Base-by-base conservation (phyloP, 1,140 invertebrate species). In the Rhopalosiphum padi region DNA sequence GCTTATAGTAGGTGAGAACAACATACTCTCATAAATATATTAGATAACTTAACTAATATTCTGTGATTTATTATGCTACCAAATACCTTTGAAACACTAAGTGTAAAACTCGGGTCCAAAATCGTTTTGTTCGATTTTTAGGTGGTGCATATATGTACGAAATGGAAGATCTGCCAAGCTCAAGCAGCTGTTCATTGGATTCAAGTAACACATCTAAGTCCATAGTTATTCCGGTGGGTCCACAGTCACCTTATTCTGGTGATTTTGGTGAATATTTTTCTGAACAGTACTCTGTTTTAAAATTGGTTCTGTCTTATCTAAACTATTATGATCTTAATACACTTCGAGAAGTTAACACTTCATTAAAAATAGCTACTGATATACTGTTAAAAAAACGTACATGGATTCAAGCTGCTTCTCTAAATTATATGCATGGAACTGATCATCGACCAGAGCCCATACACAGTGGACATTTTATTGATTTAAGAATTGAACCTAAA, bases 401-500 rank as follows among this genome's bases (percentile, higher is more conserved):
- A 30, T 83, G 77, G 68, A 92, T 92, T 53, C 77, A 92, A 37
- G 48, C 30, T 51, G 41, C 68, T 11, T 22, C 68, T 46, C 3
- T 91, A 41, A 77, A 82, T 43, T 92, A 92, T 51, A 53, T 43
- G 35, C 46, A 53, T 21, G 77, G 46, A 30, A 41, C n/a, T 25
- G 43, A 85, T 41, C 30, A 85, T 21, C 77, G 43, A 8, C 25
- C n/a, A 51, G n/a, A 37, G 8, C 77, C 46, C 1, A 51, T 35
- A 37, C 51, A 41, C 6, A 41, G 21, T 51, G n/a, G 23, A 35
- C 91, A 53, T 92, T 92, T 23, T 23, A 41, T 92, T 23, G 91
- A 92, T 30, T 53, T 92, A 41, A 92, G 35, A 41, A 92, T 92
- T 37, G 91, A 92, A 43, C 91, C 91, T 25, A 53, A 51, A 53